Conservation (phyloP, 2,797 vertebrate species). For the Champsocephalus gunnari region DNA sequence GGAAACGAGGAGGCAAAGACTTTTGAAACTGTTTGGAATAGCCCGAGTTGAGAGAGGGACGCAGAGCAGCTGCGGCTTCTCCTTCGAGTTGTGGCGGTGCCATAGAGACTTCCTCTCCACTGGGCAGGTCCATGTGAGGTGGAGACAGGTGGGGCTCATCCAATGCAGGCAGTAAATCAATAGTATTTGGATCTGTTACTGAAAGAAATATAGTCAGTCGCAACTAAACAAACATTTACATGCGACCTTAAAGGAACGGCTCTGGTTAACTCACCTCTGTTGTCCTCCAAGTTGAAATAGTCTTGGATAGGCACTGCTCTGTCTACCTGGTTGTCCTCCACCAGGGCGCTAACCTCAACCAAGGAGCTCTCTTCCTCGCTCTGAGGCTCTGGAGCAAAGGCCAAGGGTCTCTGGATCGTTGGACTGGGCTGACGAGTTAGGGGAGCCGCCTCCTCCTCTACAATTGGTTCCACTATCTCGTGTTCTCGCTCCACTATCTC, state of each 20-base stretch:
- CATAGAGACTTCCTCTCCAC: conserved; percentile 76
- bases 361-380: conserved; percentile 56
- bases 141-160: conserved; percentile 81
- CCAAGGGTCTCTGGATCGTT: conserved; percentile 71
- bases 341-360: conserved; percentile 61
- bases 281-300: conserved; percentile 83
- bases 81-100: conserved; percentile 88
- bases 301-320: conserved; percentile 76
- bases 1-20: conserved; percentile 96
- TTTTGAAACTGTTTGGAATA: conserved; percentile 99
- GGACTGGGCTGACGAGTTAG: conserved; percentile 77
- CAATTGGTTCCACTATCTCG: conserved; percentile 66
- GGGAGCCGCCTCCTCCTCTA: conserved; percentile 72
- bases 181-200: not conserved
- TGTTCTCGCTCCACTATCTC: conserved; percentile 48
- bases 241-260: not conserved
- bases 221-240: not conserved
- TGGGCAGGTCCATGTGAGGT: conserved; percentile 78
- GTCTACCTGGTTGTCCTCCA: conserved; percentile 77
- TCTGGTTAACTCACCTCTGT: conserved; percentile 73
- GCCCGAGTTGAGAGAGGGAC: conserved; percentile 92
- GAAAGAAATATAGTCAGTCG: not conserved
- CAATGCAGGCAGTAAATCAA: conserved; percentile 57
- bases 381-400: conserved; percentile 61
- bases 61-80: conserved; percentile 89